A percentile compares a stretch with the other conserved stretches of the same genome.
These are phyloP conservation scores for Aspiorhynchus laticeps DNA, from an alignment of 2,113 vertebrate genomes.

Conservation along the genomic window DNA sequence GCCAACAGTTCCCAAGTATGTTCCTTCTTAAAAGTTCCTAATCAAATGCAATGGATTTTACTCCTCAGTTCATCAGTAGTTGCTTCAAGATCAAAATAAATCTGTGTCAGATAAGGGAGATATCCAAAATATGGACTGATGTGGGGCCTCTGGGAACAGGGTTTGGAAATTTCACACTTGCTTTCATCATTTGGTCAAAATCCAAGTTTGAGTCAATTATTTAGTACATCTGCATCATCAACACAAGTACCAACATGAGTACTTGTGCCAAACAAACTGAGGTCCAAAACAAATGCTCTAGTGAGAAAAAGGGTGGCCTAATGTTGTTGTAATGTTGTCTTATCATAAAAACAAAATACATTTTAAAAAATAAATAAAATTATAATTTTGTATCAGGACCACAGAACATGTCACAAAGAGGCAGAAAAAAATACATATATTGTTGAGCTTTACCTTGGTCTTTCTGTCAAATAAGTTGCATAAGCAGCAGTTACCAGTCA, in stretches of 20 bases:
- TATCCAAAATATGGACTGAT: neutral
- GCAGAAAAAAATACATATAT: neutral
- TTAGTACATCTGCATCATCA: neutral
- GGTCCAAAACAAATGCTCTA: neutral
- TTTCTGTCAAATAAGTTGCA: neutral
- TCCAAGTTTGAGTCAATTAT: neutral
- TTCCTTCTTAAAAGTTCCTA: neutral
- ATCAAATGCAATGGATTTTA: neutral
- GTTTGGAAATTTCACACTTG: neutral
- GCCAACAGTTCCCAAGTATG: neutral
- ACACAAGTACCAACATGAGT: neutral
- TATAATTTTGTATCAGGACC: too few species aligned
- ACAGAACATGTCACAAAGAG: neutral
- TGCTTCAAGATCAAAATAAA: neutral
- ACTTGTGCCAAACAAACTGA: neutral
- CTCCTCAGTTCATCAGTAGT: neutral
- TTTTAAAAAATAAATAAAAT: too few species aligned
- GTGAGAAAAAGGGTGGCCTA: neutral
- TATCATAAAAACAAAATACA: neutral
- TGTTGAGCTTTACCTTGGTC: neutral
- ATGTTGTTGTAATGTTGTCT: neutral
- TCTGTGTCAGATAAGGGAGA: neutral
- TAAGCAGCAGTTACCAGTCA: neutral
- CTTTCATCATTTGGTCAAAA: neutral
- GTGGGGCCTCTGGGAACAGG: neutral